Percentiles rank a stretch among this genome's conserved stretches.
These are phyloP conservation scores for Peromyscus aztecus DNA, from an alignment of 2,797 vertebrate genomes.

Conservation along the genomic window DNA sequence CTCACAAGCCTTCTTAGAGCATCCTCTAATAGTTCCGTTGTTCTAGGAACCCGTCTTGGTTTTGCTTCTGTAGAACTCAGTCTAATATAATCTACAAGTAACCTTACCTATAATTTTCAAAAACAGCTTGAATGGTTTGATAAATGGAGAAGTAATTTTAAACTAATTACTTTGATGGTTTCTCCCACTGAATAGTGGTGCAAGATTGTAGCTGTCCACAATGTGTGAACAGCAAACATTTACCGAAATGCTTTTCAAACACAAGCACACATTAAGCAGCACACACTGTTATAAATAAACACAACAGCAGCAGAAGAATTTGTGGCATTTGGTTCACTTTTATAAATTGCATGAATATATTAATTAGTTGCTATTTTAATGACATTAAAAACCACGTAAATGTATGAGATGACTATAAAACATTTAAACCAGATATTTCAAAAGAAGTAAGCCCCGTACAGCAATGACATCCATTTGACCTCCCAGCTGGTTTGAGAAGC, in stretches of 20 bases:
- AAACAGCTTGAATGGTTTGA: constrained; percentile 56
- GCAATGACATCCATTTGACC: constrained; percentile 67
- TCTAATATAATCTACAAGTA: constrained; percentile 52
- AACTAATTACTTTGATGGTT: constrained; percentile 72
- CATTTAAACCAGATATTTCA: constrained; percentile 71
- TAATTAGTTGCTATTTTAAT: constrained; percentile 80
- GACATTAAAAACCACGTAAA: constrained; percentile 74
- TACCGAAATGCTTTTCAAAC: constrained; percentile 75
- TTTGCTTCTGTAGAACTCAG: not conserved
- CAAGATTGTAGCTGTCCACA: constrained; percentile 66
- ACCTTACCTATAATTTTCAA: constrained; percentile 62
- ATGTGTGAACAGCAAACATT: constrained; percentile 70
- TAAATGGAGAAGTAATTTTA: constrained; percentile 72
- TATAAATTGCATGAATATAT: constrained; percentile 69
- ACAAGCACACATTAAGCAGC: constrained; percentile 76
- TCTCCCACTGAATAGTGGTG: constrained; percentile 58
- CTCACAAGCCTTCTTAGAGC: not conserved
- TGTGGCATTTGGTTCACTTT: constrained; percentile 70
- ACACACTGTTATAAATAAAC: constrained; percentile 73
- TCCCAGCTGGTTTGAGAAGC: constrained; percentile 66
- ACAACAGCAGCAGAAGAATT: constrained; percentile 55
- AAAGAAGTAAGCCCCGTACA: constrained; percentile 47
- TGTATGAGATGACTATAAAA: constrained; percentile 67
- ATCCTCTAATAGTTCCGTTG: not conserved
- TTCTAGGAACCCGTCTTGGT: not conserved